These are phyloP conservation scores for Diadegma fenestrale DNA, from an alignment of 2,888 invertebrate genomes.

Conservation along the genomic window DNA sequence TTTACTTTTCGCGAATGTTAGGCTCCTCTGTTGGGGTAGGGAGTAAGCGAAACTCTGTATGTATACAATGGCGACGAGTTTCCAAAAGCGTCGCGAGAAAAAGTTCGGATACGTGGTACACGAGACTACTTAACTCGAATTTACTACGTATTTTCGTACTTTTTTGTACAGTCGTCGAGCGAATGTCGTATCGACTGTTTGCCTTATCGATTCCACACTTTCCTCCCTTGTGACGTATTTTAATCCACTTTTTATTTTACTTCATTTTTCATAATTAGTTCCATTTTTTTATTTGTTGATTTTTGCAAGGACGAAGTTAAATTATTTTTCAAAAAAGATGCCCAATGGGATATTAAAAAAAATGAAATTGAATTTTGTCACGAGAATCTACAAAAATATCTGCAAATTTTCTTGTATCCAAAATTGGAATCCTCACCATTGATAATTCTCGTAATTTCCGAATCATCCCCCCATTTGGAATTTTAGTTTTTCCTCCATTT, in stretches of 20 bases:
- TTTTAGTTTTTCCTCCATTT: too few relatives aligned
- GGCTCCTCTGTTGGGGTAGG: constrained; percentile 5
- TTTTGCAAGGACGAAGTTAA: too few relatives aligned
- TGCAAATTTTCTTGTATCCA: too few relatives aligned
- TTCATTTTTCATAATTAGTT: background rate
- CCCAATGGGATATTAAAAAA: too few relatives aligned
- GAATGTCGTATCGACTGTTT: constrained; percentile 34
- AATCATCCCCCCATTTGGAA: too few relatives aligned
- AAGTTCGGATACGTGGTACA: constrained; percentile 54
- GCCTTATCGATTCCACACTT: constrained; percentile 50
- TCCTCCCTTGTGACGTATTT: constrained; percentile 18
- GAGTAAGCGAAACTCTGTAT: constrained; percentile 25
- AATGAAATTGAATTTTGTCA: too few relatives aligned
- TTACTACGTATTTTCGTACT: constrained; percentile 76
- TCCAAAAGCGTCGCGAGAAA: constrained; percentile 26
- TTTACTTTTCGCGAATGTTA: constrained; percentile 36
- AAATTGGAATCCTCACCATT: too few relatives aligned
- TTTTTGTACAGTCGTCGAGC: constrained; percentile 51
- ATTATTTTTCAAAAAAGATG: too few relatives aligned
- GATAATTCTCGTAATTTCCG: too few relatives aligned
- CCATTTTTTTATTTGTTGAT: too few relatives aligned
- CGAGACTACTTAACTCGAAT: constrained; percentile 74
- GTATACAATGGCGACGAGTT: constrained; percentile 28
- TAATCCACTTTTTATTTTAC: background rate
- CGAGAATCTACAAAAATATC: too few relatives aligned